These are phyloP conservation scores for Sesia bembeciformis DNA, from an alignment of 2,888 invertebrate species.

Conservation along the genomic window DNA sequence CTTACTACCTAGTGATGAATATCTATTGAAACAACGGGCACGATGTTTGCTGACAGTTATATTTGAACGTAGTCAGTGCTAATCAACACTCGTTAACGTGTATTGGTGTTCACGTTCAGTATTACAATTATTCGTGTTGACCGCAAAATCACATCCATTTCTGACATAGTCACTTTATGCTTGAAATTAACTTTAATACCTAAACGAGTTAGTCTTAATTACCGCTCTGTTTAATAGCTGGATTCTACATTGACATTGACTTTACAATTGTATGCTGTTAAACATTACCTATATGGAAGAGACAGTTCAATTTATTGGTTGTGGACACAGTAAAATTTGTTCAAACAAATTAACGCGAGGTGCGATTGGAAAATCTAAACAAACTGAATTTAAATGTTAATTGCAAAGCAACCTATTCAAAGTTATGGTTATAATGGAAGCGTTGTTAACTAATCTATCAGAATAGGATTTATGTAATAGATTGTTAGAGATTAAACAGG, in stretches of 20 bases:
- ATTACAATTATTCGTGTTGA: slow-evolving; percentile 43
- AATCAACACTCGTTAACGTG: slow-evolving; percentile 56
- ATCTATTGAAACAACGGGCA: background rate
- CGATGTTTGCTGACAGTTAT: background rate
- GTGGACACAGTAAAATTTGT: slow-evolving; percentile 44
- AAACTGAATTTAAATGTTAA: slow-evolving; percentile 6
- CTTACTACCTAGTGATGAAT: background rate
- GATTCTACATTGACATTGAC: background rate
- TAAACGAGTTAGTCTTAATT: slow-evolving; percentile 8
- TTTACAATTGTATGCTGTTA: slow-evolving; percentile 8
- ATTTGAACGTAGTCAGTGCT: slow-evolving; percentile 24
- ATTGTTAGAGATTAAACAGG: background rate
- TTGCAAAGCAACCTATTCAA: background rate
- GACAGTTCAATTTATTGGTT: slow-evolving; percentile 27
- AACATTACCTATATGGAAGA: slow-evolving; percentile 24
- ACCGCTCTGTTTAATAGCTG: slow-evolving; percentile 1
- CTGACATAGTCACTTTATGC: slow-evolving; percentile 5
- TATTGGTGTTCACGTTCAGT: slow-evolving; percentile 43
- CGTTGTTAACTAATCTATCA: background rate
- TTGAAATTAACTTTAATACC: too few species aligned
- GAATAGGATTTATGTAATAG: slow-evolving; percentile 13
- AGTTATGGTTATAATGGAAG: background rate
- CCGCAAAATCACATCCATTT: slow-evolving; percentile 27
- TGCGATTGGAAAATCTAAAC: slow-evolving; percentile 58
- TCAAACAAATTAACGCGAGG: slow-evolving; percentile 61